phyloP scores from a whole-genome alignment of 2,888 invertebrate species.

The Aphidius colemani region DNA sequence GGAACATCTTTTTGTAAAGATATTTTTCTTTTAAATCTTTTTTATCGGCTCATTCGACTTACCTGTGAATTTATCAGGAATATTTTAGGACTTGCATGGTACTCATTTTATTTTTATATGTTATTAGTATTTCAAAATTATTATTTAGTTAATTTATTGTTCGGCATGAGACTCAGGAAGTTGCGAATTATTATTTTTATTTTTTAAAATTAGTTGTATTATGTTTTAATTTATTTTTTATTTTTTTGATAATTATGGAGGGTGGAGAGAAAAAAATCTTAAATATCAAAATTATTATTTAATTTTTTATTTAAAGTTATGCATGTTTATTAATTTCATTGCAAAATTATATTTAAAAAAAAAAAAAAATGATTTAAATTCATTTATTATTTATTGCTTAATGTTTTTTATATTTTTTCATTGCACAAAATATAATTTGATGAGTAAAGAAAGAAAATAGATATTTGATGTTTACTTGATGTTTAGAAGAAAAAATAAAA shows the following conservation, averaged over 20 bases:
- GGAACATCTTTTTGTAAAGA: no score
- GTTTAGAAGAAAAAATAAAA: no score
- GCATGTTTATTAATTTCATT: no score
- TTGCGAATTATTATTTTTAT: constrained; percentile 56
- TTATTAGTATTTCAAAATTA: background rate
- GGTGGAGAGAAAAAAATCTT: constrained; percentile 36
- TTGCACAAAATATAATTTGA: constrained; percentile 3
- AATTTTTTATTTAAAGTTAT: no score
- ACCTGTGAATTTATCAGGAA: constrained; percentile 29
- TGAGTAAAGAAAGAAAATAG: constrained; percentile 1
- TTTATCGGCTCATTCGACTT: constrained; percentile 6
- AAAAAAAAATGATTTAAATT: constrained; percentile 3
- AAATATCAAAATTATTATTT: background rate
- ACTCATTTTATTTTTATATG: background rate
- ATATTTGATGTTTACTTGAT: background rate
- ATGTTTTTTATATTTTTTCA: constrained; percentile 18
- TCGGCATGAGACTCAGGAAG: constrained; percentile 60
- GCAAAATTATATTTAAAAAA: no score
- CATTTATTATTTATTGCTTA: constrained; percentile 24
- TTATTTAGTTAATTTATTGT: constrained; percentile 30
- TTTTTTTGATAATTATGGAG: constrained; percentile 17
- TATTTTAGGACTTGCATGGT: constrained; percentile 3
- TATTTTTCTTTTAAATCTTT: no score
- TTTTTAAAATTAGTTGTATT: constrained; percentile 20
- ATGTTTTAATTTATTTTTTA: constrained; percentile 8